These are phyloP conservation scores for Rhinopomastus cyanomelas DNA, from an alignment of 2,113 vertebrate genomes.

Conservation along the genomic window DNA sequence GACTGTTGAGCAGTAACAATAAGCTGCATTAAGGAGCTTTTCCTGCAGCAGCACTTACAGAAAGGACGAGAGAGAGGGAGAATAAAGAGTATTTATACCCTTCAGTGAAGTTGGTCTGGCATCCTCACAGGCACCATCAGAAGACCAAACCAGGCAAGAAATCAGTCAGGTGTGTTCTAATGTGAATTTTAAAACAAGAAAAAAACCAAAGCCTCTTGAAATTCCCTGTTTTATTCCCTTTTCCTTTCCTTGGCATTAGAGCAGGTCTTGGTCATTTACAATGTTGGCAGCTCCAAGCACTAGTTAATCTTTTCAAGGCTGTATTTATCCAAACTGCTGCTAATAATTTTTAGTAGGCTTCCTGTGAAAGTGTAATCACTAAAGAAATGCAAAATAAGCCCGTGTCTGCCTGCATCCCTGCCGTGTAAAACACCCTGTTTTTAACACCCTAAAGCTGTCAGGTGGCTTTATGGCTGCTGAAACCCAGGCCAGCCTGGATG, in stretches of 20 bases:
- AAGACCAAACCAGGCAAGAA: conserved; percentile 5
- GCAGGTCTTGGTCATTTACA: background rate
- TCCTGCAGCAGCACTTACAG: background rate
- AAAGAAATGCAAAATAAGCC: background rate
- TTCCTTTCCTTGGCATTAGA: background rate
- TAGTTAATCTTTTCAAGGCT: conserved; percentile 4
- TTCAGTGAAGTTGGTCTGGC: background rate
- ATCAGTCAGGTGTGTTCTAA: background rate
- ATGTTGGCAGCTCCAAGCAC: background rate
- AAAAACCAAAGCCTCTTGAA: background rate
- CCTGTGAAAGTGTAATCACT: background rate
- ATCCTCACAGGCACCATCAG: background rate
- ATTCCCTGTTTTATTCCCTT: background rate
- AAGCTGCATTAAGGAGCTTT: background rate
- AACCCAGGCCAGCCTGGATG: accelerated
- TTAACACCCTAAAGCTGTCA: background rate
- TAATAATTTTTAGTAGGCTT: conserved; percentile 11
- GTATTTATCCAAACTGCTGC: background rate
- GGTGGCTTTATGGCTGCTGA: background rate
- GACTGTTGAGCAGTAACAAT: background rate
- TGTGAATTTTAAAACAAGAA: background rate
- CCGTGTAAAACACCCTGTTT: background rate
- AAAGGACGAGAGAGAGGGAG: background rate
- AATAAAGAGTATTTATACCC: background rate
- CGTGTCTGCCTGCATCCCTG: background rate